A percentile compares a stretch with the other conserved stretches of the same genome.
Conservation (phyloP, 2,888 invertebrate genomes). For the Hesperia comma region DNA sequence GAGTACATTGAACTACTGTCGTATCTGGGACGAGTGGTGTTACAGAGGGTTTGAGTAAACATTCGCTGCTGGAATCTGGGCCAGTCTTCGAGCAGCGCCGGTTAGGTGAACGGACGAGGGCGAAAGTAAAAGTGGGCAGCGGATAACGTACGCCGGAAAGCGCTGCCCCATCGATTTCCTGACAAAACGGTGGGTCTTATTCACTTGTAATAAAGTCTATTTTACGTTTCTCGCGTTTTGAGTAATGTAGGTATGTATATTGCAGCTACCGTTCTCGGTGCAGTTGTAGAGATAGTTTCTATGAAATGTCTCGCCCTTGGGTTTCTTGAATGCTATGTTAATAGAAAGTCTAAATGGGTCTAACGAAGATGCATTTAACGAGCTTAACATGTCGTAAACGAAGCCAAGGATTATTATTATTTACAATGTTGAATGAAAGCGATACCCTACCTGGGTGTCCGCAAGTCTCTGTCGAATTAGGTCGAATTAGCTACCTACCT, state of each 20-base stretch:
- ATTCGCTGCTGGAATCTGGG: constrained; percentile 46
- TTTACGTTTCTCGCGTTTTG: constrained; percentile 16
- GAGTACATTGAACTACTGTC: too few relatives aligned
- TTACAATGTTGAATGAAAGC: too few relatives aligned
- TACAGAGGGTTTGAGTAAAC: constrained; percentile 44
- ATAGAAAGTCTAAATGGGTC: background rate
- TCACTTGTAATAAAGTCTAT: constrained; percentile 7
- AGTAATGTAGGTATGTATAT: background rate
- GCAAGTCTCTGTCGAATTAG: too few relatives aligned
- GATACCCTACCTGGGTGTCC: too few relatives aligned
- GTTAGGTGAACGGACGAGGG: constrained; percentile 72
- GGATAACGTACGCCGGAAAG: constrained; percentile 57
- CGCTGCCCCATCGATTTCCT: constrained; percentile 58
- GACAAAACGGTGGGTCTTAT: constrained; percentile 26
- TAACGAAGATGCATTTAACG: background rate
- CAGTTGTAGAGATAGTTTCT: constrained; percentile 9
- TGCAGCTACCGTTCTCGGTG: background rate
- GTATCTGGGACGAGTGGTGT: constrained; percentile 37
- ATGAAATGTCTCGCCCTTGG: constrained; percentile 6
- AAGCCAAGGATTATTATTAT: too few relatives aligned
- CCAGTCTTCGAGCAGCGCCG: constrained; percentile 49
- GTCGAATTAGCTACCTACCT: too few relatives aligned
- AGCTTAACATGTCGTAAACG: too few relatives aligned
- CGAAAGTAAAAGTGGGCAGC: constrained; percentile 76
- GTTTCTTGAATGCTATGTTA: background rate